phyloP scores from a whole-genome alignment of 1,140 invertebrate genomes.

The Drosophila nigromelanica region DNA sequence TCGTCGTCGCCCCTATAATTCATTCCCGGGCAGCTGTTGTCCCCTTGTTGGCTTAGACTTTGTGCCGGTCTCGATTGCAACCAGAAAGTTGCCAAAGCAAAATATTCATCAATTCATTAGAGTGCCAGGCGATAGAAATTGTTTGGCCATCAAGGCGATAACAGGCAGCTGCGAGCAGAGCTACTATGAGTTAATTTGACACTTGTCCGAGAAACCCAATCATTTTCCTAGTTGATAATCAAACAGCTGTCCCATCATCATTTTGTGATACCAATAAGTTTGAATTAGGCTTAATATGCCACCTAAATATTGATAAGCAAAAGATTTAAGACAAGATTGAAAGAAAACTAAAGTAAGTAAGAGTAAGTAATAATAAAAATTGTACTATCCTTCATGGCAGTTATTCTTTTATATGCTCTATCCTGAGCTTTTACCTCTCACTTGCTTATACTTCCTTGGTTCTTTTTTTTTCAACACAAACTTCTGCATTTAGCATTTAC shows the following conservation, averaged over 20 bases:
- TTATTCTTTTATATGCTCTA: no score
- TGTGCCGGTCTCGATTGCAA: constrained; percentile 7
- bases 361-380: no score
- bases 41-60: constrained; percentile 6
- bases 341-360: no score
- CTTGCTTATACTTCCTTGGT: no score
- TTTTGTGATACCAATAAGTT: background rate
- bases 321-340: background rate
- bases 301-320: background rate
- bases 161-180: constrained; percentile 31
- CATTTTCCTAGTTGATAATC: constrained; percentile 11
- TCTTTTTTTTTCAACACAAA: no score
- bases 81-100: constrained; percentile 35
- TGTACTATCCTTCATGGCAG: no score
- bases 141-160: constrained; percentile 47
- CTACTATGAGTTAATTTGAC: constrained; percentile 42
- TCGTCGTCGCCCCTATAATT: constrained; percentile 32
- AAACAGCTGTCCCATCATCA: constrained; percentile 1
- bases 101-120: constrained; percentile 55
- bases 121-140: constrained; percentile 45
- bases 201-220: constrained; percentile 18
- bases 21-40: constrained; percentile 48
- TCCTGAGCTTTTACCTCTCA: no score
- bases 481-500: no score
- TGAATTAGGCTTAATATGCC: background rate